Conservation (phyloP, 2,797 vertebrate genomes). For the Bufotes viridis region DNA sequence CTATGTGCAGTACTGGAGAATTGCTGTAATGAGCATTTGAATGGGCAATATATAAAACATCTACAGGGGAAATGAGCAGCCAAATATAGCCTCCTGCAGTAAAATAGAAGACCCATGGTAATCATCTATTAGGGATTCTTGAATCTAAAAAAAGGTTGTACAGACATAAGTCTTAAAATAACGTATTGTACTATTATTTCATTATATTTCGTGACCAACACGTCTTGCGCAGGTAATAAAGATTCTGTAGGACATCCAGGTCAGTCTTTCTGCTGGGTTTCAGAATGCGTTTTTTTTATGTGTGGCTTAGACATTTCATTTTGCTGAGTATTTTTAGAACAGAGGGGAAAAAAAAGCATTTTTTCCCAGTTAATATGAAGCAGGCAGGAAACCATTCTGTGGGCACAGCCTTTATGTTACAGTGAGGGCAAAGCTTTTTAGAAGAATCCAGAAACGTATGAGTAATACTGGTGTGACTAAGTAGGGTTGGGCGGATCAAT, state of each 20-base stretch:
- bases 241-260: background rate
- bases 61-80: too few relatives aligned
- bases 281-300: background rate
- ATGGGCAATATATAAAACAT: too few relatives aligned
- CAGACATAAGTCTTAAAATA: background rate
- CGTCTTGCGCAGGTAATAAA: background rate
- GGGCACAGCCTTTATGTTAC: background rate
- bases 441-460: constrained; percentile 41
- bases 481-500: constrained; percentile 1
- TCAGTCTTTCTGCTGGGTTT: background rate
- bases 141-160: background rate
- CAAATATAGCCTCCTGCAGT: too few relatives aligned
- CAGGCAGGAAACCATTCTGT: constrained; percentile 10
- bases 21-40: too few relatives aligned
- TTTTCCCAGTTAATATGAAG: constrained; percentile 16
- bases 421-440: constrained; percentile 39
- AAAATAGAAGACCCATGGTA: background rate
- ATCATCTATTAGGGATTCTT: background rate
- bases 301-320: constrained; percentile 25
- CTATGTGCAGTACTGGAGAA: too few relatives aligned
- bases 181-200: background rate
- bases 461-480: constrained; percentile 18
- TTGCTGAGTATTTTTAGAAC: constrained; percentile 26
- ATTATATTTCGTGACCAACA: background rate
- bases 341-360: background rate